Evolutionary conservation across 2,888 invertebrate genomes (phyloP), one percentile per base, ranked within the genome.

Genomic region (Alentia gelatinosa): DNA sequence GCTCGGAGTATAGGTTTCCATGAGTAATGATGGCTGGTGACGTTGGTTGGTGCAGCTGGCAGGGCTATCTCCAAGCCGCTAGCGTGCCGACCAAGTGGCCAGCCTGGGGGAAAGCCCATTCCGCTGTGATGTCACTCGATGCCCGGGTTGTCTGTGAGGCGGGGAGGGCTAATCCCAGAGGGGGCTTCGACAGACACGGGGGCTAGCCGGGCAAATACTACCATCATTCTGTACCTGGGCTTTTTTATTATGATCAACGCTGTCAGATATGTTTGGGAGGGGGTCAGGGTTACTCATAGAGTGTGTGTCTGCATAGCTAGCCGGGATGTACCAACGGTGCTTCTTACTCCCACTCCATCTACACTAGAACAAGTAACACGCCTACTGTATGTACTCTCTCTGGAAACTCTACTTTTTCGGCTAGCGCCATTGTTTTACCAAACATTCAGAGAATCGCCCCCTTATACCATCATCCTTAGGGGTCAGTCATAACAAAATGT

Each of bases 121-220:
- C 30, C 33, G 26, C 1, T 30, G 15, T 68, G 68, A 68, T 68
- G 33, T 68, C 33, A 68, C 68, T 30, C 26, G 33, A 68, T 68
- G 68, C 68, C 33, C 23, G 68, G 56, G 1, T 3, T n/a, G 56
- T 56, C 56, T 56, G n/a, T 56, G n/a, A 19, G n/a, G 56, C 56
- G 56, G 9, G 23, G n/a, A 56, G 75, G 37, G 75, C 37, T 75
- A 75, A 75, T 83, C 83, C 83, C 83, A 37, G 9, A 39, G 40
- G 83, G 23, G 23, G 39, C 83, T 26, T 75, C 26, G 75, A 75
- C 83, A 37, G 39, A 35, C 83, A 35, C 83, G 39, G 1, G 12
- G 83, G 83, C 35, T 83, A n/a, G 39, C 39, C 26, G 39, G 83
- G 37, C 39, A 83, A 37, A 83, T 75, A 39, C 83, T 40, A 83